A percentile compares a stretch with the other conserved stretches of the same genome.
These are phyloP conservation scores for Philopotamus ludificatus DNA, from an alignment of 1,140 invertebrate genomes.

Conservation along the genomic window DNA sequence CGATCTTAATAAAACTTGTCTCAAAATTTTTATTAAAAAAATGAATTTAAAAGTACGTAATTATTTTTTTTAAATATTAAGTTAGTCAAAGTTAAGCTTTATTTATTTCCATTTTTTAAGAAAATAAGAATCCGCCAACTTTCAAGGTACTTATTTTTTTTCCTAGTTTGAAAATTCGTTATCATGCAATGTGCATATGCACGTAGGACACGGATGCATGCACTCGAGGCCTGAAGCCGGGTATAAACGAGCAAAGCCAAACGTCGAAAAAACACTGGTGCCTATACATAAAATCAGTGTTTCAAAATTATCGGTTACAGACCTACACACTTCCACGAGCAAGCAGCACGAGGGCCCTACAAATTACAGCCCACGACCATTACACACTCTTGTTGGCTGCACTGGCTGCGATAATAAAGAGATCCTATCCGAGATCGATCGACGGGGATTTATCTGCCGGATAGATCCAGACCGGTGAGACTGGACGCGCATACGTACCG, in stretches of 20 bases:
- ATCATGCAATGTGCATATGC: too few species aligned
- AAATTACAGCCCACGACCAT: slow-evolving; percentile 17
- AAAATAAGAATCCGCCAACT: too few species aligned
- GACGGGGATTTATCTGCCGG: slow-evolving; percentile 14
- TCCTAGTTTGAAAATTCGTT: too few species aligned
- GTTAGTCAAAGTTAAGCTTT: too few species aligned
- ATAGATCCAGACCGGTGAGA: slow-evolving; percentile 12
- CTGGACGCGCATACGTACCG: neutral
- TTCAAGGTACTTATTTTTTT: too few species aligned
- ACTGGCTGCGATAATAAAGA: slow-evolving; percentile 15
- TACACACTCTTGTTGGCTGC: neutral
- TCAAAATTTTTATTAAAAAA: too few species aligned
- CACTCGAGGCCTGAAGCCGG: too few species aligned
- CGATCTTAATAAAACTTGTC: too few species aligned
- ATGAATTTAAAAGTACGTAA: too few species aligned
- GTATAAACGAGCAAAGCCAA: neutral
- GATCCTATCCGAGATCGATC: slow-evolving; percentile 21
- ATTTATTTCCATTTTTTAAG: too few species aligned
- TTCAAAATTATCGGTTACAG: slow-evolving; percentile 33
- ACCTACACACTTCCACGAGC: neutral
- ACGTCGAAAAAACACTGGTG: slow-evolving; percentile 12
- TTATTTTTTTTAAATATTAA: too few species aligned
- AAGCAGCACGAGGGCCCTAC: neutral
- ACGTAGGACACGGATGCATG: too few species aligned
- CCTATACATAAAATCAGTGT: slow-evolving; percentile 28